Base-by-base conservation (phyloP, 2,113 vertebrate species). In the Gallinago undulata region DNA sequence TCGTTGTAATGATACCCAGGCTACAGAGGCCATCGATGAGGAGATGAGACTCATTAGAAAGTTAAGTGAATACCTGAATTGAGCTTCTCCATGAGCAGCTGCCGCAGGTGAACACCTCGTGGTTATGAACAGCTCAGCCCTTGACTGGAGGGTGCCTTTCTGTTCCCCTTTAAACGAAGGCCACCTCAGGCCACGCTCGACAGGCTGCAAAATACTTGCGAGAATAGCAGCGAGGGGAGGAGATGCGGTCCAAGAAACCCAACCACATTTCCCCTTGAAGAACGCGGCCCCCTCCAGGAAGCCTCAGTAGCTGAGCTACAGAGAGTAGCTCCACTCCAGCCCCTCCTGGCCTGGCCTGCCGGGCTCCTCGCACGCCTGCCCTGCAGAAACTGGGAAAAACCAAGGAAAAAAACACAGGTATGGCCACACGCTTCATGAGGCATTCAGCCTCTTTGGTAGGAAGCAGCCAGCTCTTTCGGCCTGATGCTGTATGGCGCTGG, bases 231-330 rank as follows among this genome's bases (percentile, higher is more conserved):
- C 82, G 45, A 90, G 69, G 55, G 90, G 69, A 95, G 90, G 96
- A 96, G 74, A 96, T 89, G 84, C 1, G 80, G 90, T 96, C 92
- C 94, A 76, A 89, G 62, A 91, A 92, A 87, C 86, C 12, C 74
- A 78, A 94, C 91, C 81, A 87, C 89, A 89, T 62, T 95, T 96
- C 94, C 94, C 89, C 81, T 92, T 76, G 57, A 91, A 73, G 53
- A 89, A 79, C 4, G 1, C 55, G 59, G 10, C 13, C 69, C 45
- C 4, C 80, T 66, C 31, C 37, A 78, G 69, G 57, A 93, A 19
- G 11, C 2, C 1, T 15, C 60, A 82, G 73, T 21, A 67, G 84
- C 73, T 73, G 62, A 43, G 23, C 60, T 77, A 39, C n/a, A 41
- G 43, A 75, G 22, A 91, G 45, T 81, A 76, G 51, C 37, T 33